Base-by-base conservation (phyloP, 2,797 vertebrate genomes). In the Manis javanica region DNA sequence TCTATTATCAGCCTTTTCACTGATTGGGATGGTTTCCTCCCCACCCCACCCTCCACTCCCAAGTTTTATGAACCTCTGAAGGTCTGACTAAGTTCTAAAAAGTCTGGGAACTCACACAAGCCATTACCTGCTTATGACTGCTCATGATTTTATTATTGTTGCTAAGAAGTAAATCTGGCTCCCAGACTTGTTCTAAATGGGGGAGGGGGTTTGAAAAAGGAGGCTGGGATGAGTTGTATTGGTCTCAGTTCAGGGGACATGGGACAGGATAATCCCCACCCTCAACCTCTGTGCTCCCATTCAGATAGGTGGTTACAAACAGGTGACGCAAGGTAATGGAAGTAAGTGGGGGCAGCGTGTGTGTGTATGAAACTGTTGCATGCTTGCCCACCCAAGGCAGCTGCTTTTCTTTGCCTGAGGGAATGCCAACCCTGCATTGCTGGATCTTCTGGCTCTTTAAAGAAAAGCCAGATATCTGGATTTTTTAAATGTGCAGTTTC, bases 151-250 rank as follows among this genome's bases (percentile, higher is more conserved):
- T 68, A 59, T 66, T 64, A 72, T 31, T 72, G n/a, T 83, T 96
- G 86, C 88, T 86, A 57, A 96, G 91, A 82, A 74, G 77, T 53
- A 61, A 85, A 11, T 75, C 34, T 59, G 83, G 55, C 75, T 82
- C 8, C 1, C 51, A 14, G 79, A 68, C 59, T 37, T 31, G 21
- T n/a, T 69, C 75, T 59, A 46, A 46, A 29, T n/a, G 61, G 31
- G 49, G 51, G 3, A 7, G 23, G 29, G 57, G 51, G 7, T 19
- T 85, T 66, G 46, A 61, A 89, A 61, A 63, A 31, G 53, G 64
- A 83, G 46, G 14, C 37, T 10, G 24, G n/a, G 42, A 37, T 64
- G 68, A 81, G 46, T 37, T 53, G 31, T 7, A 19, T 23, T 2
- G 3, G 34, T 57, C 74, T 92, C 49, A 68, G 61, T n/a, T 49